A percentile compares a stretch with the other conserved stretches of the same genome.
These are phyloP conservation scores for Lota lota DNA, from an alignment of 2,113 vertebrate species.

Conservation along the genomic window DNA sequence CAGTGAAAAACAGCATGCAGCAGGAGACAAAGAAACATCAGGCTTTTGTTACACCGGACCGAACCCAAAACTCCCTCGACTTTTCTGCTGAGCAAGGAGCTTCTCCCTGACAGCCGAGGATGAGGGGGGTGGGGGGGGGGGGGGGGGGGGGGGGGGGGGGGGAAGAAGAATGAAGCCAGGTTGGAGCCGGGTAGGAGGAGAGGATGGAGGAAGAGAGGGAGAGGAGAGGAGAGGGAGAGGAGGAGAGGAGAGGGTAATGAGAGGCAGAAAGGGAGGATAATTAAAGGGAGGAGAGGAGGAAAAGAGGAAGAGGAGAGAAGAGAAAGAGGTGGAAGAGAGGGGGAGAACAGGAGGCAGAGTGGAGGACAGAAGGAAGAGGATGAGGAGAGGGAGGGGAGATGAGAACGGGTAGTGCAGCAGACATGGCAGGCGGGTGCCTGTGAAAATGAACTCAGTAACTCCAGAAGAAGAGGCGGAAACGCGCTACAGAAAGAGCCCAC, in stretches of 20 bases:
- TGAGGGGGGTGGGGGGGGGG: neutral
- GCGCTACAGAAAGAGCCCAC: conserved; percentile 36
- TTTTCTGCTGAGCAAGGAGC: neutral
- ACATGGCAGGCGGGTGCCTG: conserved; percentile 17
- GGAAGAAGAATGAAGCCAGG: neutral
- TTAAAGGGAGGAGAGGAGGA: neutral
- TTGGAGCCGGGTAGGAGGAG: no score
- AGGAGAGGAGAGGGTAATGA: conserved; percentile 31
- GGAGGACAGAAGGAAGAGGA: neutral
- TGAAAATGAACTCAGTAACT: conserved; percentile 59
- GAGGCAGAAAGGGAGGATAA: conserved; percentile 13
- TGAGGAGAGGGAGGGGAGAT: conserved; percentile 9
- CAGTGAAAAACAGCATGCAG: no score
- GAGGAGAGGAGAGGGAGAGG: conserved; percentile 16
- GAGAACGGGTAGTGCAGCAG: conserved; percentile 10
- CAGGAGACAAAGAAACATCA: no score
- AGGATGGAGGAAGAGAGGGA: conserved; percentile 15
- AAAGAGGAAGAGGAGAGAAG: no score
- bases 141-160: neutral
- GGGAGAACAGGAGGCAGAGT: neutral
- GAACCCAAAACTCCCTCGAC: no score
- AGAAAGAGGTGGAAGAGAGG: no score
- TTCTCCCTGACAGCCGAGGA: conserved; percentile 12
- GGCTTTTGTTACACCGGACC: no score
- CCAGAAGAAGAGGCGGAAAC: neutral